Conservation (phyloP, 2,113 vertebrate species). For the Gymnobelideus leadbeateri region DNA sequence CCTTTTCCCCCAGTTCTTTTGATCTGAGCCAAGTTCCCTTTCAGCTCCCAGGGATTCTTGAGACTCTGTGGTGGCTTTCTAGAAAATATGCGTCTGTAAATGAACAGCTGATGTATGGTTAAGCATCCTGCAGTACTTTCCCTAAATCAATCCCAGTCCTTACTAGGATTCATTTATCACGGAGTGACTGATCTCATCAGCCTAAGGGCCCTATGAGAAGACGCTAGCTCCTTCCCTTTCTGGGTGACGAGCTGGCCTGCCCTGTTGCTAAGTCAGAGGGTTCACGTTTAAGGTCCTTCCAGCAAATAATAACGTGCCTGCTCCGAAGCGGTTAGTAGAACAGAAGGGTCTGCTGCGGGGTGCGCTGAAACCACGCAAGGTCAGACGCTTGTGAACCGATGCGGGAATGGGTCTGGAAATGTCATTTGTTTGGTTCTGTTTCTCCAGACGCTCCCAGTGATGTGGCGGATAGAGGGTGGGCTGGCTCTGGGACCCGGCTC, state of each 20-base stretch:
- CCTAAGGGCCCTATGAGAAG: conserved; percentile 54
- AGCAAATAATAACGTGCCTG: conserved; percentile 34
- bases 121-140: conserved; percentile 36
- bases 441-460: not conserved
- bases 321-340: conserved; percentile 30
- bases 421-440: too few species aligned
- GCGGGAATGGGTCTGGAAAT: too few species aligned
- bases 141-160: conserved; percentile 51
- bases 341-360: conserved; percentile 25
- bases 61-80: conserved; percentile 4
- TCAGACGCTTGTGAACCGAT: too few species aligned
- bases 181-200: conserved; percentile 39
- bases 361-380: too few species aligned
- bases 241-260: conserved; percentile 24
- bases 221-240: conserved; percentile 33
- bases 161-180: conserved; percentile 60
- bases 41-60: conserved; percentile 43
- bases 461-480: too few species aligned
- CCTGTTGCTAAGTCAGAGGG: conserved; percentile 54
- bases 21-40: conserved; percentile 17
- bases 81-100: conserved; percentile 58
- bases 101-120: conserved; percentile 39
- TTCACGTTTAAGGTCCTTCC: too few species aligned
- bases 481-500: not conserved
- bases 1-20: not conserved